These are phyloP conservation scores for Patiria miniata DNA, from an alignment of 35 echinoderm and acorn worm genomes.

Conservation along the genomic window DNA sequence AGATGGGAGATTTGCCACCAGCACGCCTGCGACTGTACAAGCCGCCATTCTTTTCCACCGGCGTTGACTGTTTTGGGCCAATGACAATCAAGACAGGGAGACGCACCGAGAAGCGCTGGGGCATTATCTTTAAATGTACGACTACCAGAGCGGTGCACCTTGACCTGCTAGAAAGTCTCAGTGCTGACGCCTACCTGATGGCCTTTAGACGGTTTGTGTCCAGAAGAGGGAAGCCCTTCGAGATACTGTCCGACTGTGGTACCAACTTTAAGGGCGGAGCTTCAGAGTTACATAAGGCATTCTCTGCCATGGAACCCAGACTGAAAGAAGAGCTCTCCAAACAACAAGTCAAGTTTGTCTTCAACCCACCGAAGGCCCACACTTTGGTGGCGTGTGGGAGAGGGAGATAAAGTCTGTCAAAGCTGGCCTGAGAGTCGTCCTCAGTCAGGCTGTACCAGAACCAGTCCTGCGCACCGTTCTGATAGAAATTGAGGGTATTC, in stretches of 20 bases:
- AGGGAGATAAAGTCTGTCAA: neutral
- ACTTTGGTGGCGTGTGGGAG: too few species aligned
- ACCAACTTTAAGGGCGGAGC: conserved; percentile 50
- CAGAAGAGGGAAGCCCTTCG: conserved; percentile 24
- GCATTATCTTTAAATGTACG: conserved; percentile 58
- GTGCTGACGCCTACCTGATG: conserved; percentile 37
- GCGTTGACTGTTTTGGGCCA: conserved; percentile 67
- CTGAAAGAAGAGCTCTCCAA: neutral
- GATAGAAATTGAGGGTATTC: too few species aligned
- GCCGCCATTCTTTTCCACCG: conserved; percentile 59
- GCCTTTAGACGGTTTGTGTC: conserved; percentile 46
- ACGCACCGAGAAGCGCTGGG: conserved; percentile 43
- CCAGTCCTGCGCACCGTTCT: neutral
- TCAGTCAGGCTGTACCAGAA: conserved; percentile 1
- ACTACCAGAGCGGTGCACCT: conserved; percentile 52
- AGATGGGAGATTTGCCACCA: conserved; percentile 65
- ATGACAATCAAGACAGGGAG: conserved; percentile 45
- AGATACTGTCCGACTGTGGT: conserved; percentile 41
- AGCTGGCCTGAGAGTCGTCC: neutral
- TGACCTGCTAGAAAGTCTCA: conserved; percentile 22
- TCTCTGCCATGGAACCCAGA: neutral
- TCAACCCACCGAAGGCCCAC: too few species aligned
- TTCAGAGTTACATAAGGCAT: conserved; percentile 29
- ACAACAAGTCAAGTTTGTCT: neutral
- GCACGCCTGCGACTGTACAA: conserved; percentile 33